A percentile compares a stretch with the other conserved stretches of the same genome.
Evolutionary conservation across 2,888 invertebrate genomes (phyloP).

Genomic region (Tetrapedia diversipes): DNA sequence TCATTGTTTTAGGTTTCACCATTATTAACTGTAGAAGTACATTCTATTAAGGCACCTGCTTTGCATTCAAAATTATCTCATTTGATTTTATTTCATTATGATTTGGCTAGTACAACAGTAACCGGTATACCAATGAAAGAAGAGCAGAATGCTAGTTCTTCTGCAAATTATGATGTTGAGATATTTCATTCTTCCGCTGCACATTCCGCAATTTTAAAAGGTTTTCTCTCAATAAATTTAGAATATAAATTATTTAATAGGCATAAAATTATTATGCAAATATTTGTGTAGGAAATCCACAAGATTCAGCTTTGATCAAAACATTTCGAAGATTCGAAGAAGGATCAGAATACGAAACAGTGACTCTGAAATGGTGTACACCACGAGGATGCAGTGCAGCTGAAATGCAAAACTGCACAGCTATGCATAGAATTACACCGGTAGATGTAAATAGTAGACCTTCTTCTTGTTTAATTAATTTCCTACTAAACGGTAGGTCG

Average conservation of each 20-base stretch:
- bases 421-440: constrained; percentile 95
- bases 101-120: constrained; percentile 97
- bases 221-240: constrained; percentile 58
- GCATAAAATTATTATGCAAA: constrained; percentile 7
- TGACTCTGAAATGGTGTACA: constrained; percentile 98
- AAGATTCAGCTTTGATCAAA: constrained; percentile 86
- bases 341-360: constrained; percentile 91
- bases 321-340: constrained; percentile 86
- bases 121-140: constrained; percentile 99
- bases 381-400: constrained; percentile 93
- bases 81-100: constrained; percentile 92
- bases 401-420: constrained; percentile 92
- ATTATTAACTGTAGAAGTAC: constrained; percentile 90
- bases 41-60: constrained; percentile 90
- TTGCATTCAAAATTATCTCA: constrained; percentile 90
- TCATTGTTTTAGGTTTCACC: constrained; percentile 86
- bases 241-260: background rate
- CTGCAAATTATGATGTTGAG: constrained; percentile 99
- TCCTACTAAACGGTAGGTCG: constrained; percentile 96
- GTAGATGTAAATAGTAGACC: constrained; percentile 98
- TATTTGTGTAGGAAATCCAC: constrained; percentile 82
- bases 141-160: constrained; percentile 98
- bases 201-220: constrained; percentile 91
- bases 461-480: constrained; percentile 98
- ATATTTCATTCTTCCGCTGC: constrained; percentile 95